Conservation (phyloP, 2,113 vertebrate genomes). For the Pseudois nayaur region DNA sequence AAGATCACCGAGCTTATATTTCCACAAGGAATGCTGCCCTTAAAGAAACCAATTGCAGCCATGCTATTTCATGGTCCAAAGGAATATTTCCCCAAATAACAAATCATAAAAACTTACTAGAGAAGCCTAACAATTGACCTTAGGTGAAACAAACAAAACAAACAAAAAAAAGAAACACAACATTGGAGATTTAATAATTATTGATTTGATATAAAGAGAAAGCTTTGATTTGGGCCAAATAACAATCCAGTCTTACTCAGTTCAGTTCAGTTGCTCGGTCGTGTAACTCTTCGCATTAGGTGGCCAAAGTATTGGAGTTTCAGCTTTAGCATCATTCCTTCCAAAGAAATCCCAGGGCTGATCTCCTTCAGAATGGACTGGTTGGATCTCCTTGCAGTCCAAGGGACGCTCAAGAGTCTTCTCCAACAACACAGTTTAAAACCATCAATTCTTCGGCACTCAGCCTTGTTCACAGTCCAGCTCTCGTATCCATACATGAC, state of each 20-base stretch:
- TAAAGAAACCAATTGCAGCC: not conserved
- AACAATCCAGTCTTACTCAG: not conserved
- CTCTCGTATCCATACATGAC: too few species aligned
- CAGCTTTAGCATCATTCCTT: too few species aligned
- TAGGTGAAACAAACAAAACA: not conserved
- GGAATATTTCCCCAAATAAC: not conserved
- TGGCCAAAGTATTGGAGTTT: too few species aligned
- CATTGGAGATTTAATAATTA: not conserved
- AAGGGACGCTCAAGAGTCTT: too few species aligned
- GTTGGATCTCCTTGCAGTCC: too few species aligned
- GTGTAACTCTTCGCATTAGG: rapidly evolving
- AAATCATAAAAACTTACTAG: not conserved
- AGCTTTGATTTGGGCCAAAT: not conserved
- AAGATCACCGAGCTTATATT: not conserved
- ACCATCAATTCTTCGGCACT: rapidly evolving
- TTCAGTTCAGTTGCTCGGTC: too few species aligned
- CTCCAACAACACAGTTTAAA: too few species aligned
- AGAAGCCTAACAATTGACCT: not conserved
- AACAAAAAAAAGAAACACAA: not conserved
- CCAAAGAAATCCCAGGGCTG: too few species aligned
- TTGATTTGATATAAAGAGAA: not conserved
- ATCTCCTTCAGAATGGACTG: too few species aligned
- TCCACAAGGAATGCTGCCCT: not conserved
- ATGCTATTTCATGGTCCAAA: not conserved
- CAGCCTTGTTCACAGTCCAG: too few species aligned